phyloP scores from a whole-genome alignment of 2,888 invertebrate genomes.

The Amphimallon solstitiale region DNA sequence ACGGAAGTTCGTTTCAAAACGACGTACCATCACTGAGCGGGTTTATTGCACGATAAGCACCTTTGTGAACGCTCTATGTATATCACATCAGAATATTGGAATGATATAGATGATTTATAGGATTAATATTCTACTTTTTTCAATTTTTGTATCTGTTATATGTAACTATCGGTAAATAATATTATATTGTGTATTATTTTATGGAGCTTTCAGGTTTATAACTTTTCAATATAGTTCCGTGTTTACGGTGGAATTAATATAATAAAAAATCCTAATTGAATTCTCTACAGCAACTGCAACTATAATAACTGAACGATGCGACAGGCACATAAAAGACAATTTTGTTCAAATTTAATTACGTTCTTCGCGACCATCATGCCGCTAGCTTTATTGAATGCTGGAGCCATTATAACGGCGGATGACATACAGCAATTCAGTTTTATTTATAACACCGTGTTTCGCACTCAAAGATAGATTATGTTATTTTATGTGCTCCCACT shows the following conservation, averaged over 20 bases:
- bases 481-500: slow-evolving; percentile 11
- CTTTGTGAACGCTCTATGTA: too few relatives aligned
- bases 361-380: slow-evolving; percentile 2
- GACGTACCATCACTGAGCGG: too few relatives aligned
- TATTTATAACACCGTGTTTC: slow-evolving; percentile 26
- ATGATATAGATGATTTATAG: too few relatives aligned
- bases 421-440: slow-evolving; percentile 30
- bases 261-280: slow-evolving; percentile 32
- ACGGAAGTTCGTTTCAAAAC: too few relatives aligned
- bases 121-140: too few relatives aligned
- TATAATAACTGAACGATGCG: neutral
- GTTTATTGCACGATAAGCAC: too few relatives aligned
- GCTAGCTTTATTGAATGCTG: slow-evolving; percentile 17
- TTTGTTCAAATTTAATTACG: slow-evolving; percentile 33
- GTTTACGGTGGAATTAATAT: slow-evolving; percentile 23
- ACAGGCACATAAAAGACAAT: slow-evolving; percentile 26
- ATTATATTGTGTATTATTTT: neutral
- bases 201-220: neutral
- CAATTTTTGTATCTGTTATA: too few relatives aligned
- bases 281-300: slow-evolving; percentile 3
- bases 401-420: slow-evolving; percentile 8
- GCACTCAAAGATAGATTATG: slow-evolving; percentile 30
- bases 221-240: slow-evolving; percentile 20
- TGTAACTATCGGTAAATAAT: too few relatives aligned
- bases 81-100: too few relatives aligned